A percentile compares a stretch with the other conserved stretches of the same genome.
Evolutionary conservation across 92 coral and sea anemone species (phyloP).

Genomic region (Ricordea florida): DNA sequence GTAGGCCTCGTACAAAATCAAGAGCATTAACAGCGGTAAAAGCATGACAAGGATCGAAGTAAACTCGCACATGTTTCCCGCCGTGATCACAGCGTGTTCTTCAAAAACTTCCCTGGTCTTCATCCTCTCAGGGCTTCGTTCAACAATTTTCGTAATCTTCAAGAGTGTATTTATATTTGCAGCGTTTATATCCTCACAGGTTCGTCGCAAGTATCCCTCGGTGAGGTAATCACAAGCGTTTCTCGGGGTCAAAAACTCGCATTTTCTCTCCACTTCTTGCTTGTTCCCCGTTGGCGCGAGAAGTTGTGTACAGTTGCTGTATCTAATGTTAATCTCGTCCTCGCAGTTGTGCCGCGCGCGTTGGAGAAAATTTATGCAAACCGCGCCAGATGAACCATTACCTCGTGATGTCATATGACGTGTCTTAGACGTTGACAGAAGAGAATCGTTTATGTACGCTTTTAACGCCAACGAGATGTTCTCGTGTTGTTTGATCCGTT

Average conservation of each 20-base stretch:
- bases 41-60: constrained; percentile 60
- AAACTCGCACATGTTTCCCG: constrained; percentile 58
- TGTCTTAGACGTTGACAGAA: constrained; percentile 11
- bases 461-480: constrained; percentile 48
- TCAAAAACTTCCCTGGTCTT: not conserved
- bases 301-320: constrained; percentile 22
- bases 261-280: constrained; percentile 4
- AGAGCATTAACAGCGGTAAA: constrained; percentile 71
- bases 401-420: constrained; percentile 1
- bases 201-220: constrained; percentile 1
- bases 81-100: not conserved
- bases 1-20: constrained; percentile 86
- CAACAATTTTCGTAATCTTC: constrained; percentile 1
- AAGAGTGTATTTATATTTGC: not conserved
- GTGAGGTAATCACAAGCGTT: constrained; percentile 40
- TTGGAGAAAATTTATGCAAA: constrained; percentile 46
- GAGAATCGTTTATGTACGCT: constrained; percentile 35
- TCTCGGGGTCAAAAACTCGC: constrained; percentile 35
- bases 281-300: constrained; percentile 3
- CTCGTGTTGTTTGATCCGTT: constrained; percentile 42
- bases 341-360: constrained; percentile 49
- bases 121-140: not conserved
- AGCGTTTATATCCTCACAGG: constrained; percentile 40
- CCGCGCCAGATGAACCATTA: constrained; percentile 37
- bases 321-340: constrained; percentile 7